These are phyloP conservation scores for Eubasilissa splendida DNA, from an alignment of 2,888 invertebrate species.

Conservation along the genomic window DNA sequence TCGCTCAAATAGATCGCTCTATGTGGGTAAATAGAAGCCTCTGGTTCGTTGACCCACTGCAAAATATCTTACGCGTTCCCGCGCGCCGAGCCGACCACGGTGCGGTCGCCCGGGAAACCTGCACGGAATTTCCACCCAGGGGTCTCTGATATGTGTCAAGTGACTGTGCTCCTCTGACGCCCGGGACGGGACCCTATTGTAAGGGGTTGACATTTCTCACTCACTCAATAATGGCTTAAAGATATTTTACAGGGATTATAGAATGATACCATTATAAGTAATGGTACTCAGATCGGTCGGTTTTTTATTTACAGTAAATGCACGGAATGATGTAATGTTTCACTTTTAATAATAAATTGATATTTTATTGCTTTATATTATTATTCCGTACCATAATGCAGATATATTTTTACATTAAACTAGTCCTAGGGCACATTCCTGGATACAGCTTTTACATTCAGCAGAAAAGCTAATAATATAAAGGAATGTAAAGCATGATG, in stretches of 20 bases:
- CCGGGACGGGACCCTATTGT: background rate
- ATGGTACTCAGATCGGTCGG: background rate
- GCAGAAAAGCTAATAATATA: background rate
- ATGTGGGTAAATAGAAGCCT: conserved; percentile 54
- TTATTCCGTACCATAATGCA: background rate
- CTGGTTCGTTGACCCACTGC: conserved; percentile 54
- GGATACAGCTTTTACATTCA: background rate
- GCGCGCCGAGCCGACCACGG: background rate
- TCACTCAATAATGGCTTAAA: too few relatives aligned
- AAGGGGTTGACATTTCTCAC: too few relatives aligned
- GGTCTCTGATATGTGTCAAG: conserved; percentile 5
- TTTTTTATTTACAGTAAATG: background rate
- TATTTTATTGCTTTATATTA: background rate
- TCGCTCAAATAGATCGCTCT: conserved; percentile 54
- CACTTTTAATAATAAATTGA: too few relatives aligned
- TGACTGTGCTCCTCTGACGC: background rate
- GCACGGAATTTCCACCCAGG: conserved; percentile 8
- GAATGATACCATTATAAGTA: too few relatives aligned
- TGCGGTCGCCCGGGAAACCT: conserved; percentile 19
- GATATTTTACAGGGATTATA: too few relatives aligned
- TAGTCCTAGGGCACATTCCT: background rate
- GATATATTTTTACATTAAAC: background rate
- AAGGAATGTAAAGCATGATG: background rate
- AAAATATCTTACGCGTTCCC: conserved; percentile 44
- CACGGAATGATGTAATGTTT: background rate